Base-by-base conservation (phyloP, 2,888 invertebrate species). In the Pelosia muscerda region DNA sequence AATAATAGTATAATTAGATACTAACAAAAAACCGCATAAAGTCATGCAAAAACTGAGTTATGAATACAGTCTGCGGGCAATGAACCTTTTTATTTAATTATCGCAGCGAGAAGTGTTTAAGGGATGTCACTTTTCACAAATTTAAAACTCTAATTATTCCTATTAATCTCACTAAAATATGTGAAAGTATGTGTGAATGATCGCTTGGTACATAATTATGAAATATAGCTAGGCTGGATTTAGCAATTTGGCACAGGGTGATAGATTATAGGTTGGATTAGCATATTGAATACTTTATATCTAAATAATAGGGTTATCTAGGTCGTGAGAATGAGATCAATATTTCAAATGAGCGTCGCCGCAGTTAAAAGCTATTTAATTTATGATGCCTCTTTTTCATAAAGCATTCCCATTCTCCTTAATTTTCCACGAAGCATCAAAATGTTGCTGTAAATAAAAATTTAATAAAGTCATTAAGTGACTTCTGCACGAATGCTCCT, bases 31-130 rank as follows among this genome's bases (percentile, higher is more conserved):
- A 25, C 15, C 23, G 8, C 19, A 9, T 49, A 53, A 28, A 62
- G 15, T 54, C 23, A 23, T 53, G 54, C 54, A 63, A 54, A 31
- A 63, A 63, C 34, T 54, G 23, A 53, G 63, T 54, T 62, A 62
- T 63, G 22, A 19, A 53, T 31, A 28, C 23, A 54, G 53, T 54
- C 22, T 62, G 25, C 22, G 63, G 63, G 23, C 63, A 54, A 54
- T 63, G 63, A 63, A 63, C 63, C n/a, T 54, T 54, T 34, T 25
- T 31, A 28, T 53, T 28, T 62, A 13, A 54, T 34, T 54, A 28
- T 26, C 42, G 49, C 31, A 23, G 15, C 34, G 31, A 63, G 13
- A 5, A 9, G 23, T 59, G 23, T 9, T n/a, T 53, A 54, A 62
- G 54, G 54, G 53, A 19, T 54, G 31, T 22, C 62, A 63, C 54